phyloP scores from a whole-genome alignment of 2,797 vertebrate genomes.

The Phaenicophaeus curvirostris region DNA sequence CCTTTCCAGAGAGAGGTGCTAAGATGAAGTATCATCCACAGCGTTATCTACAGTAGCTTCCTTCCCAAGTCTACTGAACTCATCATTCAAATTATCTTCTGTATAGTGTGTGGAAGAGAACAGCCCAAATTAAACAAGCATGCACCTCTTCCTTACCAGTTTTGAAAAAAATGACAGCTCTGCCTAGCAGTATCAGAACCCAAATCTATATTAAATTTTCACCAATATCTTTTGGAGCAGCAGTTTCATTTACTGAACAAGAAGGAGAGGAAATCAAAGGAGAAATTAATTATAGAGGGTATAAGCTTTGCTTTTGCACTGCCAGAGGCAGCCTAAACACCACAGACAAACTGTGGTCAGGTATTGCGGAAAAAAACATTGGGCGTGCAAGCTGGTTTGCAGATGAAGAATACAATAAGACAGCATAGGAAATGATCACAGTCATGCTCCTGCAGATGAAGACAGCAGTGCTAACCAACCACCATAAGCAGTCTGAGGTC shows the following conservation, averaged over 20 bases:
- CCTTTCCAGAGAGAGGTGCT: background rate
- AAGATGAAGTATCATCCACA: background rate
- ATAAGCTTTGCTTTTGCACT: background rate
- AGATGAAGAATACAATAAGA: background rate
- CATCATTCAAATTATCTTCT: background rate
- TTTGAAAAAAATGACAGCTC: conserved; percentile 34
- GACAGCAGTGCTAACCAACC: background rate
- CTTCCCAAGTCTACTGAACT: background rate
- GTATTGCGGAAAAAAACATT: background rate
- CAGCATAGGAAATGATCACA: fast-evolving
- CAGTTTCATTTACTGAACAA: conserved; percentile 40
- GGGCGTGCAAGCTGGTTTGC: background rate
- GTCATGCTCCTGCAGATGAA: background rate
- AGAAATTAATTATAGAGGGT: conserved; percentile 19
- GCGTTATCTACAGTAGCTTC: background rate
- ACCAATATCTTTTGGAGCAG: conserved; percentile 26
- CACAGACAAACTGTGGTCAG: background rate
- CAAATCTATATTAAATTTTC: conserved; percentile 75
- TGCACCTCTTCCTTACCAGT: background rate
- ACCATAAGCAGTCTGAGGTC: background rate
- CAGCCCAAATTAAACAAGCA: conserved; percentile 25
- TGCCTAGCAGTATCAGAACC: conserved; percentile 15
- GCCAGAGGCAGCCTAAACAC: background rate
- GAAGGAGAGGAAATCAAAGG: conserved; percentile 63
- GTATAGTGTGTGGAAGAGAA: background rate